phyloP scores from a whole-genome alignment of 2,888 invertebrate species.

The Rhamphomyia laevipes region DNA sequence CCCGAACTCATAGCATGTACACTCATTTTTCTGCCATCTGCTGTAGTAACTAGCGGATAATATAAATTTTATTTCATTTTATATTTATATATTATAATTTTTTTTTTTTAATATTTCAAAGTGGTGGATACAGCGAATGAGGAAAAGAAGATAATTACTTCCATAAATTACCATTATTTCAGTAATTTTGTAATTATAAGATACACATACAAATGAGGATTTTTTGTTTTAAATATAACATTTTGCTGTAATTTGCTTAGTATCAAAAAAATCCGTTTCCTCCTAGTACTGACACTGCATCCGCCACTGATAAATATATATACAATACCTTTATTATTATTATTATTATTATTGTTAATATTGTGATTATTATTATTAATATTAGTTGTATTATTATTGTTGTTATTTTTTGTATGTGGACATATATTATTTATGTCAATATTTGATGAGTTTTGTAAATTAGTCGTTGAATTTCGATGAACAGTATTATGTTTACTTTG shows the following conservation, averaged over 20 bases:
- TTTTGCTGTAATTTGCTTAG: no score
- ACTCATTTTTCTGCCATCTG: conserved; percentile 27
- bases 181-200: no score
- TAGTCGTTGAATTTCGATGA: conserved; percentile 33
- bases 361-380: background rate
- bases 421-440: conserved; percentile 35
- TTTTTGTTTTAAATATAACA: no score
- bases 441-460: conserved; percentile 32
- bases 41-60: background rate
- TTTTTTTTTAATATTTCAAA: background rate
- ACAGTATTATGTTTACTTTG: conserved; percentile 27
- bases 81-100: background rate
- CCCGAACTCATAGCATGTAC: conserved; percentile 1
- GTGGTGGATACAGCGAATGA: no score
- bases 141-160: no score
- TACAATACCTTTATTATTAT: background rate
- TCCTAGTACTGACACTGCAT: no score
- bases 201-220: no score
- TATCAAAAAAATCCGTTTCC: no score
- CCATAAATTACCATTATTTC: no score
- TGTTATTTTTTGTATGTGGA: conserved; percentile 29
- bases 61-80: background rate
- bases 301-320: no score
- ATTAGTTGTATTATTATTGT: conserved; percentile 22
- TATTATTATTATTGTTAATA: background rate